Evolutionary conservation across 2,113 vertebrate genomes (phyloP).

Genomic region (Asarcornis scutulata): DNA sequence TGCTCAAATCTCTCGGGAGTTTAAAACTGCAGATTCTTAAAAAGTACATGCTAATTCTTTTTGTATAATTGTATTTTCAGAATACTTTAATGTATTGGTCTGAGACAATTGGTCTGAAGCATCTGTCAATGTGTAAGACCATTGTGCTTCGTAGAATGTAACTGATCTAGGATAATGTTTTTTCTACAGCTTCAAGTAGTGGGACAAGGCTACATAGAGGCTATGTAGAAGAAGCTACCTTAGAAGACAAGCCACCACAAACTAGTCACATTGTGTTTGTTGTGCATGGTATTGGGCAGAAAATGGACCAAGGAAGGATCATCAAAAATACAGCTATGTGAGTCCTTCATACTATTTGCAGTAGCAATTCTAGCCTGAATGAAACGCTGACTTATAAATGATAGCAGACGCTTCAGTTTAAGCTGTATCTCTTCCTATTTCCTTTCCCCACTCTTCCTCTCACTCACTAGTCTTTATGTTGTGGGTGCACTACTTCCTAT

Average conservation of each 20-base stretch:
- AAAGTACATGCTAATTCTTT: background rate
- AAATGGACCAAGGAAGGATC: slow-evolving; percentile 99
- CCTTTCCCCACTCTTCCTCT: background rate
- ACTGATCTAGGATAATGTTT: slow-evolving; percentile 34
- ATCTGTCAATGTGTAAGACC: background rate
- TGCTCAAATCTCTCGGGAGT: background rate
- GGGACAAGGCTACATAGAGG: slow-evolving; percentile 96
- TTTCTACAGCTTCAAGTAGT: slow-evolving; percentile 91
- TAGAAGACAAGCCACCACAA: slow-evolving; percentile 93
- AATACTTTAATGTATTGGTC: background rate
- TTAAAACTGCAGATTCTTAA: background rate
- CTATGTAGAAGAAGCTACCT: slow-evolving; percentile 94
- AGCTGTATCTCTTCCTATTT: background rate
- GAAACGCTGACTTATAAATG: background rate
- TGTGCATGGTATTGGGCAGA: slow-evolving; percentile 98
- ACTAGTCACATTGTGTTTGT: slow-evolving; percentile 97
- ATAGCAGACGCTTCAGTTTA: background rate
- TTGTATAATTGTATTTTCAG: background rate
- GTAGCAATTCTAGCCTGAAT: background rate
- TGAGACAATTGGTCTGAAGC: background rate
- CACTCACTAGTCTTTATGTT: background rate
- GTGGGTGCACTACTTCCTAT: fast-evolving
- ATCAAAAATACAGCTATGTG: slow-evolving; percentile 99
- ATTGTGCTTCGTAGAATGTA: background rate
- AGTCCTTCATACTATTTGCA: slow-evolving; percentile 68